phyloP scores from a whole-genome alignment of 64 coral and sea anemone genomes.

The Exaiptasia diaphana region DNA sequence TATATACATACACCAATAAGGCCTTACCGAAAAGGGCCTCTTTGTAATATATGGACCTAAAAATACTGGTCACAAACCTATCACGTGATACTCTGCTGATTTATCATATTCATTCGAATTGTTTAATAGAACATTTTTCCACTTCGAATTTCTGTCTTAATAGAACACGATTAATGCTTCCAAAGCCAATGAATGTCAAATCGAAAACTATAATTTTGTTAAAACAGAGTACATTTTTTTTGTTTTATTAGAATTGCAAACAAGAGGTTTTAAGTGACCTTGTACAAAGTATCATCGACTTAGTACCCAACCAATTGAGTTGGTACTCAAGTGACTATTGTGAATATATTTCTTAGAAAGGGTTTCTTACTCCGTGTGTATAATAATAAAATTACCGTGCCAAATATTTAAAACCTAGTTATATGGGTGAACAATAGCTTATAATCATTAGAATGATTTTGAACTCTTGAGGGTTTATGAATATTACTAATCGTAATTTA shows the following conservation, averaged over 20 bases:
- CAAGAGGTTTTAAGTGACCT: not conserved
- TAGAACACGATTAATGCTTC: no score
- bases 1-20: constrained; percentile 5
- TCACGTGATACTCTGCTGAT: no score
- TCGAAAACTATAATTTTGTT: not conserved
- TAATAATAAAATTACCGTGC: constrained; percentile 17
- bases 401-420: no score
- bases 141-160: no score
- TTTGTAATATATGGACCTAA: constrained; percentile 21
- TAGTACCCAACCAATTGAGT: not conserved
- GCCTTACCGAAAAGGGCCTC: constrained; percentile 9
- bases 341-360: constrained; percentile 17
- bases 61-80: no score
- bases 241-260: not conserved
- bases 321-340: constrained; percentile 4
- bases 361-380: constrained; percentile 21
- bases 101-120: no score
- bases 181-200: no score
- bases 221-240: not conserved
- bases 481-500: no score
- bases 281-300: not conserved
- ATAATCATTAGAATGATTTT: no score
- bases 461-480: no score
- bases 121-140: no score
- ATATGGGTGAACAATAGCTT: no score